These are phyloP conservation scores for Doryteuthis pealeii DNA, from an alignment of 1,140 invertebrate genomes.

Conservation along the genomic window DNA sequence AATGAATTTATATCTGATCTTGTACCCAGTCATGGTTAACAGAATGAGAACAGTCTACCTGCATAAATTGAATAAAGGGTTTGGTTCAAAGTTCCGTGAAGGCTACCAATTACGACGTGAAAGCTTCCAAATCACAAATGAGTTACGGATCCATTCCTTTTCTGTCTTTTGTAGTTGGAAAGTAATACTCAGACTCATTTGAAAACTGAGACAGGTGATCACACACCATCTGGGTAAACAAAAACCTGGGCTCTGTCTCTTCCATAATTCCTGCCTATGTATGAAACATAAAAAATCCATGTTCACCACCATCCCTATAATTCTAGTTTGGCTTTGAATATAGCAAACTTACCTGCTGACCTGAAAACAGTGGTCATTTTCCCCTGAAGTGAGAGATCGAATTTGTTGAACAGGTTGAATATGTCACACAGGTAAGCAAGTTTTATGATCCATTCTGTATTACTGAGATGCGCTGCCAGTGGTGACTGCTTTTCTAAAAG, in stretches of 20 bases:
- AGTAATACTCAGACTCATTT: slow-evolving; percentile 33
- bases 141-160: slow-evolving; percentile 15
- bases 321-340: slow-evolving; percentile 83
- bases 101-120: too few relatives aligned
- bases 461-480: neutral
- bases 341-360: slow-evolving; percentile 99
- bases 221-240: slow-evolving; percentile 31
- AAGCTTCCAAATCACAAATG: neutral
- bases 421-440: slow-evolving; percentile 6
- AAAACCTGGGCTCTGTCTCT: slow-evolving; percentile 11
- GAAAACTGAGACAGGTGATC: slow-evolving; percentile 21
- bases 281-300: slow-evolving; percentile 98
- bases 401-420: neutral
- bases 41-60: too few relatives aligned
- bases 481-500: neutral
- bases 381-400: slow-evolving; percentile 1
- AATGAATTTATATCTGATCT: too few relatives aligned
- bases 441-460: neutral
- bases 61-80: too few relatives aligned
- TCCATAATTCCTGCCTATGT: slow-evolving; percentile 66
- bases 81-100: too few relatives aligned
- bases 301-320: slow-evolving; percentile 92
- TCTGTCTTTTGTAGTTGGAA: slow-evolving; percentile 37
- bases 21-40: too few relatives aligned
- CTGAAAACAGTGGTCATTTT: slow-evolving; percentile 85